These are phyloP conservation scores for Oxyscelio sp. DNA, from an alignment of 2,888 invertebrate species.

Conservation along the genomic window DNA sequence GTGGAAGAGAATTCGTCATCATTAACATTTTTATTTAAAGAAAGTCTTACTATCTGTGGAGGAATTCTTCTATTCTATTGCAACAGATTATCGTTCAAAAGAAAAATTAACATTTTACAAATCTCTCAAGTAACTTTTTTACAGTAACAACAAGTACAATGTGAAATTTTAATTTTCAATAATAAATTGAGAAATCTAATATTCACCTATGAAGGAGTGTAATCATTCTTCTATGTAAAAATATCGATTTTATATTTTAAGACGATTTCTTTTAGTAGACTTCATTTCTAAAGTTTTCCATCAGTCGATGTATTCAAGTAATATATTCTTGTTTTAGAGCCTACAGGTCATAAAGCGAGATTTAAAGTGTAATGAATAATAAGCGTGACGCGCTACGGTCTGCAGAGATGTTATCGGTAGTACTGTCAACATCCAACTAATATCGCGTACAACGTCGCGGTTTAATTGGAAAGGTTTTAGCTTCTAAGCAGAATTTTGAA, in stretches of 20 bases:
- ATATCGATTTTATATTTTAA: slow-evolving; percentile 65
- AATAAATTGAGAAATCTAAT: too few relatives aligned
- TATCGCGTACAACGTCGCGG: slow-evolving; percentile 86
- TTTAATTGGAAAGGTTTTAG: slow-evolving; percentile 84
- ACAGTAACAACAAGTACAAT: too few relatives aligned
- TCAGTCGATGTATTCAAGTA: slow-evolving; percentile 72
- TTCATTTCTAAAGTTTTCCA: slow-evolving; percentile 62
- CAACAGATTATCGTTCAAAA: background rate
- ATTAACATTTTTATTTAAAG: slow-evolving; percentile 41
- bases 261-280: slow-evolving; percentile 54
- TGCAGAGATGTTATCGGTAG: slow-evolving; percentile 85
- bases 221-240: slow-evolving; percentile 17
- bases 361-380: slow-evolving; percentile 86
- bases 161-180: too few relatives aligned
- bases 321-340: slow-evolving; percentile 76
- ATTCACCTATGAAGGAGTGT: too few relatives aligned
- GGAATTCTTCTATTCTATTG: background rate
- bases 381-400: slow-evolving; percentile 80
- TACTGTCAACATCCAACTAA: slow-evolving; percentile 87
- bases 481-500: slow-evolving; percentile 81
- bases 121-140: too few relatives aligned
- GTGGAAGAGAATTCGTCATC: slow-evolving; percentile 48
- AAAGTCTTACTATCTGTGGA: slow-evolving; percentile 39
- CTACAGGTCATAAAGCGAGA: slow-evolving; percentile 71
- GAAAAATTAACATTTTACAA: background rate